Conservation (phyloP, 2,113 vertebrate genomes). For the Marcusenius ussheri region DNA sequence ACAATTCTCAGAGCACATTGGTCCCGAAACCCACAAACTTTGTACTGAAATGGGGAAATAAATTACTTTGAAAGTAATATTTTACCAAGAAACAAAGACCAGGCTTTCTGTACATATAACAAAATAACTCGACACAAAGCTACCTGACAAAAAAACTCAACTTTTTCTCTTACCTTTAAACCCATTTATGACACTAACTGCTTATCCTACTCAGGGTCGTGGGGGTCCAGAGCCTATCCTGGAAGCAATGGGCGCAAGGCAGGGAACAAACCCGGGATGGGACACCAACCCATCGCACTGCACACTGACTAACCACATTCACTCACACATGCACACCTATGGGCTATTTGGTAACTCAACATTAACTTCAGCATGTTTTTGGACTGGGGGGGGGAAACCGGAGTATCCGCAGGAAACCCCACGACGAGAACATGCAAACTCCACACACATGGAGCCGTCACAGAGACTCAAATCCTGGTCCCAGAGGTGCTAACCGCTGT, state of each 20-base stretch:
- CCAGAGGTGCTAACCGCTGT: neutral
- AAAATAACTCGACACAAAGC: neutral
- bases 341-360: neutral
- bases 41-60: neutral
- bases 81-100: neutral
- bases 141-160: neutral
- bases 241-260: neutral
- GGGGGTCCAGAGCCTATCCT: neutral
- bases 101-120: neutral
- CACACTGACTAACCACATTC: neutral
- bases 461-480: neutral
- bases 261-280: neutral
- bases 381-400: neutral
- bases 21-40: neutral
- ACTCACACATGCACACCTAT: neutral
- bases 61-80: neutral
- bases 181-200: neutral
- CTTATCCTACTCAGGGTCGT: neutral
- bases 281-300: neutral
- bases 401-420: too few species aligned
- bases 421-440: neutral
- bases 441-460: neutral
- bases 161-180: neutral
- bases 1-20: neutral
- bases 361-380: neutral